A percentile compares a stretch with the other conserved stretches of the same genome.
Evolutionary conservation across 2,113 vertebrate genomes (phyloP).

Genomic region (Scalopus aquaticus): DNA sequence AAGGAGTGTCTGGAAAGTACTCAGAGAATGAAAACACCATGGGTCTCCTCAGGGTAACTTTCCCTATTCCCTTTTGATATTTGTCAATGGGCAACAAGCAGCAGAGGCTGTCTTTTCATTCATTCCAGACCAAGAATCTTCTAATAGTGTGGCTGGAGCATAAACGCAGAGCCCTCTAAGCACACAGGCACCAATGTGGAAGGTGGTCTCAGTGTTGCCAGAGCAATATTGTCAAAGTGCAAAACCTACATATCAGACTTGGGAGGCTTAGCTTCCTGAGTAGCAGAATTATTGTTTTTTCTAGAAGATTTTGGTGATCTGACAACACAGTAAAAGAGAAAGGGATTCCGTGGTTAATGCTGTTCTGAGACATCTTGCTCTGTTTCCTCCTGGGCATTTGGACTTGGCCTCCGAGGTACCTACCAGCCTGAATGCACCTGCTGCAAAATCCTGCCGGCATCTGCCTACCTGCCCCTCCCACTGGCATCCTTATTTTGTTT

Average conservation of each 20-base stretch:
- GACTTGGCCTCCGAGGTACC: neutral
- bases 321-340: neutral
- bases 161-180: neutral
- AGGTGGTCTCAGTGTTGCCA: rapidly evolving
- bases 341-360: neutral
- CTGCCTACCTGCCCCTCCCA: neutral
- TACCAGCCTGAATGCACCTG: neutral
- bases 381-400: neutral
- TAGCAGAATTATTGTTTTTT: neutral
- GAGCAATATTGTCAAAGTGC: neutral
- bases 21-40: neutral
- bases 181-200: neutral
- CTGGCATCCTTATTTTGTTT: neutral
- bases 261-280: neutral
- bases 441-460: no score
- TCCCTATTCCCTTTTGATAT: no score
- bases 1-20: neutral
- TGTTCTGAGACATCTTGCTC: neutral
- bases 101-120: neutral
- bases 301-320: neutral
- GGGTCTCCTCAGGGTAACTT: neutral
- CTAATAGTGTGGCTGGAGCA: no score
- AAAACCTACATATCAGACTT: neutral
- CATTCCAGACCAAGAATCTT: neutral
- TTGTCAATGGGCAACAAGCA: neutral